Evolutionary conservation across 2,113 vertebrate species (phyloP).

Genomic region (Seriola dumerili): DNA sequence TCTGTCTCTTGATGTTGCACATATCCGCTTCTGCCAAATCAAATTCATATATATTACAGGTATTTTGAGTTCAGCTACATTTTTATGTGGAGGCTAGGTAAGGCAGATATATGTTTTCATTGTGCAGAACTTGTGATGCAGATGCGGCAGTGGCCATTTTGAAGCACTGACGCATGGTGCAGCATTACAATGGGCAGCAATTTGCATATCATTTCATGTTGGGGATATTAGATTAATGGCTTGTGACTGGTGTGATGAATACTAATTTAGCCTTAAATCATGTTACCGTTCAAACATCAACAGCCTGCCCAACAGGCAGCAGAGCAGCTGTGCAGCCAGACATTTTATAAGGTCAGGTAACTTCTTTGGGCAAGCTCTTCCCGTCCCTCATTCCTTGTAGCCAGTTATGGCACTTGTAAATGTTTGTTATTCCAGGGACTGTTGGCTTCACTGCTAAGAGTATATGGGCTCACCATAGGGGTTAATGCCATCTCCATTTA

Average conservation of each 20-base stretch:
- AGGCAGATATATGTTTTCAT: conserved; percentile 30
- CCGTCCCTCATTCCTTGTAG: conserved; percentile 58
- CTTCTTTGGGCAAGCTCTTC: conserved; percentile 53
- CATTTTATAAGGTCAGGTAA: conserved; percentile 79
- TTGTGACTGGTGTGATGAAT: conserved; percentile 84
- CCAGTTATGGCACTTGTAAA: conserved; percentile 75
- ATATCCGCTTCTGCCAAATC: neutral
- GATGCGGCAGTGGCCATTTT: conserved; percentile 74
- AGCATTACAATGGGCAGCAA: conserved; percentile 80
- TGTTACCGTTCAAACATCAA: conserved; percentile 71
- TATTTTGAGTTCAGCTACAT: conserved; percentile 8
- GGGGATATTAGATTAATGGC: conserved; percentile 84
- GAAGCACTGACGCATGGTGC: conserved; percentile 70
- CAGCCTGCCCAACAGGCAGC: conserved; percentile 66
- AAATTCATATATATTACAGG: neutral
- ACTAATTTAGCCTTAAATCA: conserved; percentile 83
- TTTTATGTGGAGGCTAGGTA: conserved; percentile 2
- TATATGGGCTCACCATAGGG: conserved; percentile 54
- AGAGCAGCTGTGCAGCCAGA: conserved; percentile 63
- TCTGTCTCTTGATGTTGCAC: neutral
- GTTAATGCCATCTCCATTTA: conserved; percentile 71
- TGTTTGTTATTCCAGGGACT: conserved; percentile 69
- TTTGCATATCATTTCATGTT: conserved; percentile 86
- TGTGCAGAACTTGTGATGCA: conserved; percentile 52
- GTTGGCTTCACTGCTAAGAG: conserved; percentile 70